phyloP scores from a whole-genome alignment of 2,888 invertebrate genomes.

The Drosophila ustulata region DNA sequence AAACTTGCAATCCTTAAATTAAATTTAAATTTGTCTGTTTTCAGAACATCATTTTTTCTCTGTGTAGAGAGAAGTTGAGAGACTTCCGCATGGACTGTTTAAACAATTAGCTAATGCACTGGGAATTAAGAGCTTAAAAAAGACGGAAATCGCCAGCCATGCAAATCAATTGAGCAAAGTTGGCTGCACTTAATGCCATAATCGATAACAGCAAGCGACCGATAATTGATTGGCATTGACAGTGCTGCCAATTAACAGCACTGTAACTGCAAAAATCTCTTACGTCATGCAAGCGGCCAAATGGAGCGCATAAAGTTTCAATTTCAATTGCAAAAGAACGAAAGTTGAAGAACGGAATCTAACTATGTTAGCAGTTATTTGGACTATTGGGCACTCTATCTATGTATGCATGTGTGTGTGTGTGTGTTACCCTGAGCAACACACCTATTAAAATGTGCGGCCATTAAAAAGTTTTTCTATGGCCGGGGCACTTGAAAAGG shows the following conservation, averaged over 20 bases:
- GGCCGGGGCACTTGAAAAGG: slow-evolving; percentile 49
- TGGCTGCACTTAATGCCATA: slow-evolving; percentile 15
- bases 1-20: too few relatives aligned
- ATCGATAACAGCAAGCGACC: slow-evolving; percentile 16
- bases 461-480: slow-evolving; percentile 75
- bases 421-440: slow-evolving; percentile 47
- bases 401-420: neutral
- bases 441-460: slow-evolving; percentile 72
- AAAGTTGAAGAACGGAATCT: neutral
- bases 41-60: slow-evolving; percentile 56
- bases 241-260: slow-evolving; percentile 22
- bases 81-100: slow-evolving; percentile 59
- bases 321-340: slow-evolving; percentile 25
- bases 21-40: too few relatives aligned
- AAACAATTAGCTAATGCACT: slow-evolving; percentile 66
- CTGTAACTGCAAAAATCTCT: neutral
- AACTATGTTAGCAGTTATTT: slow-evolving; percentile 10
- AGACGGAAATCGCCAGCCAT: slow-evolving; percentile 39
- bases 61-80: slow-evolving; percentile 32
- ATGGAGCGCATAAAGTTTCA: slow-evolving; percentile 42
- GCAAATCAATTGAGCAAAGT: slow-evolving; percentile 38
- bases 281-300: neutral
- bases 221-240: slow-evolving; percentile 33
- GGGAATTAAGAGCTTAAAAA: slow-evolving; percentile 39
- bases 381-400: slow-evolving; percentile 1